Percentiles rank a stretch among this genome's conserved stretches.
phyloP scores from a whole-genome alignment of 2,113 vertebrate species.

The Tiliqua scincoides region DNA sequence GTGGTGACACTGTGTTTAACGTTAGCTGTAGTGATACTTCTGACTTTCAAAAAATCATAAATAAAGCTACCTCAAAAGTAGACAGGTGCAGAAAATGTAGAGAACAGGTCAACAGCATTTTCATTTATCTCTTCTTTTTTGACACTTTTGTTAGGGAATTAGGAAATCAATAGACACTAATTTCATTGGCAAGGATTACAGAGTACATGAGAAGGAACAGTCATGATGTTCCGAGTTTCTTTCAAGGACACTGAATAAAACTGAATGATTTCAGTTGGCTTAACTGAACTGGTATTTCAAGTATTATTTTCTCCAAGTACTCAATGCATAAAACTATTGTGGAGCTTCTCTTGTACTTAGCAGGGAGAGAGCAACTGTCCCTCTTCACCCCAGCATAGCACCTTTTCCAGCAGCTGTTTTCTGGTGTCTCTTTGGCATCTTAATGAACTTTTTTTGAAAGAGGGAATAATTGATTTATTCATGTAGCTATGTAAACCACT shows the following conservation, averaged over 20 bases:
- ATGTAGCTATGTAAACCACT: too few species aligned
- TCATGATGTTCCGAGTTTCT: conserved; percentile 43
- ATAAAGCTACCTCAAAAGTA: conserved; percentile 39
- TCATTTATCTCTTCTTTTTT: conserved; percentile 66
- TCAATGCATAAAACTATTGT: background rate
- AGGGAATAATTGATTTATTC: conserved; percentile 25
- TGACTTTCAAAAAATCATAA: conserved; percentile 12
- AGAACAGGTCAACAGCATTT: conserved; percentile 55
- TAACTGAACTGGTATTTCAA: conserved; percentile 58
- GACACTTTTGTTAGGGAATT: conserved; percentile 65
- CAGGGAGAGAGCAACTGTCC: too few species aligned
- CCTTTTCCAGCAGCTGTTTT: too few species aligned
- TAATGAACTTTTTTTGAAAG: background rate
- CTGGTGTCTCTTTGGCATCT: too few species aligned
- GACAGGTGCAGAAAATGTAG: conserved; percentile 50
- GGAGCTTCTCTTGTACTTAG: too few species aligned
- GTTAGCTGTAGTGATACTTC: background rate
- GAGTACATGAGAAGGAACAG: conserved; percentile 50
- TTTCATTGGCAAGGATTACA: conserved; percentile 65
- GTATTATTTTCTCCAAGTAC: conserved; percentile 41
- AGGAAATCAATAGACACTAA: conserved; percentile 67
- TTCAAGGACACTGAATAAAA: conserved; percentile 67
- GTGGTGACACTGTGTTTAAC: background rate
- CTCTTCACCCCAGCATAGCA: too few species aligned
- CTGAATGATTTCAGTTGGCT: conserved; percentile 47